A percentile compares a stretch with the other conserved stretches of the same genome.
phyloP scores from a whole-genome alignment of 1,140 invertebrate genomes.

The Eurosta solidaginis region DNA sequence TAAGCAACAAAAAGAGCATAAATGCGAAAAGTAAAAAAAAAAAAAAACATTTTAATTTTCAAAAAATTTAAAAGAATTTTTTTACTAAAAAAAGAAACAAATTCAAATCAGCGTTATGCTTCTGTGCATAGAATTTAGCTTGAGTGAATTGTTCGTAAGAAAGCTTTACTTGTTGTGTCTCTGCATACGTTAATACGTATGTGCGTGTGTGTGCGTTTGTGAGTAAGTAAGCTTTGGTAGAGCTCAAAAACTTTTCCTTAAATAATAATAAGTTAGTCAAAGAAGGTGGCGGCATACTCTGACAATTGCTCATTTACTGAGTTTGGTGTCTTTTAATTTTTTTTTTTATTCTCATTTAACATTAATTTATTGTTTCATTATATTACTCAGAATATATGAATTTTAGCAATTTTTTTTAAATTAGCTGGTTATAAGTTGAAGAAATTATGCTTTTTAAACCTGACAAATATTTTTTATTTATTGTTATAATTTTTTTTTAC shows the following conservation, averaged over 20 bases:
- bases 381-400: too few relatives aligned
- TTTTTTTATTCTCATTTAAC: too few relatives aligned
- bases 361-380: too few relatives aligned
- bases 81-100: background rate
- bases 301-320: too few relatives aligned
- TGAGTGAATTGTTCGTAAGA: background rate
- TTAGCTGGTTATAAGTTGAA: background rate
- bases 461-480: background rate
- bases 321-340: too few relatives aligned
- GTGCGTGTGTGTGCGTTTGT: background rate
- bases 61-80: background rate
- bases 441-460: slow-evolving; percentile 32
- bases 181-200: background rate
- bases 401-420: too few relatives aligned
- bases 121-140: background rate
- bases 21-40: background rate
- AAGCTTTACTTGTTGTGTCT: background rate
- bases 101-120: background rate
- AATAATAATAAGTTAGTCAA: background rate
- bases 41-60: too few relatives aligned
- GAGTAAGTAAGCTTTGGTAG: background rate
- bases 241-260: background rate
- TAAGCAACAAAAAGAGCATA: background rate
- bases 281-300: too few relatives aligned
- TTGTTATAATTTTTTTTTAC: slow-evolving; percentile 3